Conservation (phyloP, 2,888 invertebrate genomes). For the Drosophila phalerata region DNA sequence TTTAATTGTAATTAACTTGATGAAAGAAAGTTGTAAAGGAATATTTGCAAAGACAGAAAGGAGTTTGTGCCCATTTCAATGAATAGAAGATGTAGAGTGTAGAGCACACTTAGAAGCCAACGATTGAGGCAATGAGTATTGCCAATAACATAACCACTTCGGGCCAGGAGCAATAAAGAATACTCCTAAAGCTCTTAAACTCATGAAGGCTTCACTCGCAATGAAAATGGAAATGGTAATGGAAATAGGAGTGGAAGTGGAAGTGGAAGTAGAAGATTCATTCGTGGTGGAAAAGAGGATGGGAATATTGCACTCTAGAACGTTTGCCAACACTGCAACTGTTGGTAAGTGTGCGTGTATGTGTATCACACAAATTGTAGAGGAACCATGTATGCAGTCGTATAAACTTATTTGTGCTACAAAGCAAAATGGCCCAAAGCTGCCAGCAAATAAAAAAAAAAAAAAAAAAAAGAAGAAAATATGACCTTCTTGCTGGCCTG, state of each 20-base stretch:
- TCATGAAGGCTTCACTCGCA: constrained; percentile 43
- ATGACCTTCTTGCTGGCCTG: constrained; percentile 18
- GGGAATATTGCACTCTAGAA: constrained; percentile 41
- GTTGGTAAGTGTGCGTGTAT: constrained; percentile 48
- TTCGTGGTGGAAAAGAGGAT: background rate
- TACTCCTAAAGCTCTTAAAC: constrained; percentile 47
- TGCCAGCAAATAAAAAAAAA: constrained; percentile 1
- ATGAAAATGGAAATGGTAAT: constrained; percentile 42
- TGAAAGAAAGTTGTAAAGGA: background rate
- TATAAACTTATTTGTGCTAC: constrained; percentile 37
- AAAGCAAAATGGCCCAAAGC: constrained; percentile 34
- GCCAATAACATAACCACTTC: constrained; percentile 44
- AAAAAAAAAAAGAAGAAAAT: constrained; percentile 3
- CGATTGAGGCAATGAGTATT: constrained; percentile 22
- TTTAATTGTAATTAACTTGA: background rate
- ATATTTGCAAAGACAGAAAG: background rate
- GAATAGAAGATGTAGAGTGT: background rate
- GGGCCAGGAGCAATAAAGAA: constrained; percentile 61
- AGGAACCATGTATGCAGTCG: constrained; percentile 13
- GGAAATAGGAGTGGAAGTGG: background rate
- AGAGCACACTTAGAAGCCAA: constrained; percentile 5
- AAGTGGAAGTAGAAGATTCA: background rate
- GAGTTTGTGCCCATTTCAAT: background rate
- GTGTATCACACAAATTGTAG: constrained; percentile 15
- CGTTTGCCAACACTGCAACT: constrained; percentile 61